These are phyloP conservation scores for Agelastica alni DNA, from an alignment of 2,888 invertebrate genomes.

Conservation along the genomic window DNA sequence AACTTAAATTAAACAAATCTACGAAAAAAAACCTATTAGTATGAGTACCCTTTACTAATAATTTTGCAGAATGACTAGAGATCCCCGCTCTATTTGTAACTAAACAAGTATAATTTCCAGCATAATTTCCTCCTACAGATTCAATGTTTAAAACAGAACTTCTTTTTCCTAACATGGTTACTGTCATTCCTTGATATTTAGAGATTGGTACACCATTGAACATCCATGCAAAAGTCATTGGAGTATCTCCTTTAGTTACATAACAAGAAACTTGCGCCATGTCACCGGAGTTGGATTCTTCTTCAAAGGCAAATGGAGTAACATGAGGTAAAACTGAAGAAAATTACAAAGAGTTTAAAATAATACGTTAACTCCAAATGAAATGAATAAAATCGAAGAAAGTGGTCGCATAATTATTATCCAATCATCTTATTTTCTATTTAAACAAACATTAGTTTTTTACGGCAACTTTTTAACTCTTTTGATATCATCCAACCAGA, in stretches of 20 bases:
- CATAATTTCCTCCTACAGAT: slow-evolving; percentile 59
- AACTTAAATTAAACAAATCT: neutral
- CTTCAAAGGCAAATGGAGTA: slow-evolving; percentile 69
- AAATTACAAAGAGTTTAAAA: slow-evolving; percentile 1
- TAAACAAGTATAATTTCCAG: slow-evolving; percentile 63
- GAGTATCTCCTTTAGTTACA: slow-evolving; percentile 69
- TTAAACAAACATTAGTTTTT: too few species aligned
- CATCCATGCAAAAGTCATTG: slow-evolving; percentile 75
- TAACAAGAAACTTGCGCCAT: slow-evolving; percentile 69
- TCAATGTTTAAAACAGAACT: slow-evolving; percentile 67
- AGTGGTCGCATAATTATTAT: too few species aligned
- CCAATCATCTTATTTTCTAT: too few species aligned
- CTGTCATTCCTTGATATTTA: slow-evolving; percentile 55
- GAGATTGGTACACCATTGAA: slow-evolving; percentile 65
- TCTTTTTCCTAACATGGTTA: slow-evolving; percentile 67
- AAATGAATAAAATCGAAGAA: too few species aligned
- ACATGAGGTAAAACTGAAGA: slow-evolving; percentile 62
- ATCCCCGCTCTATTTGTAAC: slow-evolving; percentile 61
- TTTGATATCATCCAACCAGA: too few species aligned
- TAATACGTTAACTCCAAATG: too few species aligned
- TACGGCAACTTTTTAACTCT: too few species aligned
- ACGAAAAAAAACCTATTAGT: neutral
- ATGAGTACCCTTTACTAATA: slow-evolving; percentile 64
- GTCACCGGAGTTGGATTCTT: slow-evolving; percentile 68
- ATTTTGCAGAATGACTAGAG: slow-evolving; percentile 57